These are phyloP conservation scores for Rhopalosiphum nymphaeae DNA, from an alignment of 2,888 invertebrate genomes.

Conservation along the genomic window DNA sequence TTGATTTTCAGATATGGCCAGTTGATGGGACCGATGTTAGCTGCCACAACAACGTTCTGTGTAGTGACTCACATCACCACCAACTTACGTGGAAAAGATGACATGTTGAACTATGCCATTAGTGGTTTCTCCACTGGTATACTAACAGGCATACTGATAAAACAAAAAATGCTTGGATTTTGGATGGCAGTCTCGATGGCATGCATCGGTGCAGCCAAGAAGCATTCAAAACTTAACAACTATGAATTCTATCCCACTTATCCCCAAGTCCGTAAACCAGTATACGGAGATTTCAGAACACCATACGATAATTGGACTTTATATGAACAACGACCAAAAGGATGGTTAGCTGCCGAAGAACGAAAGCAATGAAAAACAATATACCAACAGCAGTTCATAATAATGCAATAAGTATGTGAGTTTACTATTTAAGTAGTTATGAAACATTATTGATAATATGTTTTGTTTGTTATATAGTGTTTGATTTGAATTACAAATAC, in stretches of 20 bases:
- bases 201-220: neutral
- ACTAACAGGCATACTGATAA: neutral
- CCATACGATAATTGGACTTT: conserved; percentile 38
- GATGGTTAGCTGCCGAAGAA: conserved; percentile 56
- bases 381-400: neutral
- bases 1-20: conserved; percentile 18
- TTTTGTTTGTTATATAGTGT: conserved; percentile 23
- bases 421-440: conserved; percentile 22
- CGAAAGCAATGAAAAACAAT: conserved; percentile 16
- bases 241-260: conserved; percentile 5
- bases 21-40: conserved; percentile 41
- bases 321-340: conserved; percentile 35
- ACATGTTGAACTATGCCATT: conserved; percentile 31
- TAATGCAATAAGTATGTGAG: conserved; percentile 25
- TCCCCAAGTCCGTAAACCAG: neutral
- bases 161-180: neutral
- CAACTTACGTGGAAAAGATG: conserved; percentile 26
- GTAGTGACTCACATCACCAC: neutral
- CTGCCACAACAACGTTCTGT: conserved; percentile 23
- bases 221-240: conserved; percentile 15
- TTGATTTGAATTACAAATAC: conserved; percentile 26
- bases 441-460: neutral
- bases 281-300: conserved; percentile 48
- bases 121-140: conserved; percentile 5
- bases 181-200: neutral